Evolutionary conservation across 2,113 vertebrate genomes (phyloP), one percentile per base, ranked within the genome.

Genomic region (Tragelaphus buxtoni): DNA sequence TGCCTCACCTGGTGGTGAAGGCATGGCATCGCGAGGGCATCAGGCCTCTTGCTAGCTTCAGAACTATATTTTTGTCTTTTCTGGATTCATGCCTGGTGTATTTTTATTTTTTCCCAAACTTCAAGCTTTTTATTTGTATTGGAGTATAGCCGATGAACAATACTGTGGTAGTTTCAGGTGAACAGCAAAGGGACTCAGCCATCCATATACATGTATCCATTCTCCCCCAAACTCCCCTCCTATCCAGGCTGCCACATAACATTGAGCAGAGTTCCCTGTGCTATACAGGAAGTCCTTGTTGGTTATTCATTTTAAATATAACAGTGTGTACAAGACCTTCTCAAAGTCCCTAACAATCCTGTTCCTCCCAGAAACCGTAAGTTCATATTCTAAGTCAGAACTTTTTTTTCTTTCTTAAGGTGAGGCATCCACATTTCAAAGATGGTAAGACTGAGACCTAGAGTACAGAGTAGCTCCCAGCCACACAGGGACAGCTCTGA

Each of bases 1-100:
- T 72, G 45, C 7, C 56, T 12, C 7, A n/a, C 1, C 18, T 4
- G 3, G 9, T 0, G 5, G 60, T 2, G 22, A 58, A n/a, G 32
- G 18, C 13, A 12, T 2, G 0, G 24, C 6, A 1, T 28, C 0
- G 8, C 17, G 3, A 12, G 12, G 39, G 24, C 1, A 16, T 24
- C 3, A 2, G 74, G 79, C 35, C 72, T 51, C 83, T 18, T 8
- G 28, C 26, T 42, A 4, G 11, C 35, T 24, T 81, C 42, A 42
- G 28, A 42, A 60, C 32, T 22, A 65, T 24, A 74, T 26, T 74
- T 74, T 42, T 42, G 35, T 72, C 35, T 72, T 39, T 22, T 72
- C 35, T 72, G 65, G 65, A 72, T 24, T 72, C 35, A 39, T 24
- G 35, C 35, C 35, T 72, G 35, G 65, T 72, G 10, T 39, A 9